A percentile compares a stretch with the other conserved stretches of the same genome.
These are phyloP conservation scores for Crossocerus cetratus DNA, from an alignment of 2,888 invertebrate species.

Conservation along the genomic window DNA sequence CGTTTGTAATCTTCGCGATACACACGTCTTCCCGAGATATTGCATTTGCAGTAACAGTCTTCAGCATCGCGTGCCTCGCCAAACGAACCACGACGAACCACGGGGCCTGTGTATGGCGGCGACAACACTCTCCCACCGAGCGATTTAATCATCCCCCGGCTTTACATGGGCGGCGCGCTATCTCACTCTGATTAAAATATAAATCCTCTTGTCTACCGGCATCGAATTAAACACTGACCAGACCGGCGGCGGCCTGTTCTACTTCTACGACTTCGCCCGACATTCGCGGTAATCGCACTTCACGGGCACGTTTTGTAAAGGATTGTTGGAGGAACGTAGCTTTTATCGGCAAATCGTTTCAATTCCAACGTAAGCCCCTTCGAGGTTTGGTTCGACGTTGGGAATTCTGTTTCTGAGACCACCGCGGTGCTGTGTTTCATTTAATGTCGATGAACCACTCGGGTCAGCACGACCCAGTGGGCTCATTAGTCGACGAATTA, in stretches of 20 bases:
- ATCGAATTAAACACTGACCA: conserved; percentile 51
- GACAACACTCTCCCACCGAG: conserved; percentile 5
- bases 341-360: conserved; percentile 10
- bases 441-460: conserved; percentile 26
- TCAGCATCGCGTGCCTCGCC: background rate
- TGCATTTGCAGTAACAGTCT: background rate
- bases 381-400: background rate
- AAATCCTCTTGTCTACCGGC: conserved; percentile 52
- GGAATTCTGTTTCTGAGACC: conserved; percentile 6
- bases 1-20: too few species aligned
- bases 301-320: too few species aligned
- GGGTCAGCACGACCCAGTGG: conserved; percentile 34
- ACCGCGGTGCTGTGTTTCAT: conserved; percentile 23
- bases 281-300: too few species aligned
- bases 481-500: conserved; percentile 55
- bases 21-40: too few species aligned
- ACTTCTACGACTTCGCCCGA: conserved; percentile 21
- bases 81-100: background rate
- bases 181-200: conserved; percentile 61
- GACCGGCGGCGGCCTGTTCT: conserved; percentile 14
- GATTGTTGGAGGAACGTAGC: too few species aligned
- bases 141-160: conserved; percentile 54
- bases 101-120: too few species aligned
- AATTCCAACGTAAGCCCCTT: background rate
- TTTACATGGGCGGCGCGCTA: conserved; percentile 33